These are phyloP conservation scores for Jordanella pulchra DNA, from an alignment of 2,797 vertebrate genomes.

Conservation along the genomic window DNA sequence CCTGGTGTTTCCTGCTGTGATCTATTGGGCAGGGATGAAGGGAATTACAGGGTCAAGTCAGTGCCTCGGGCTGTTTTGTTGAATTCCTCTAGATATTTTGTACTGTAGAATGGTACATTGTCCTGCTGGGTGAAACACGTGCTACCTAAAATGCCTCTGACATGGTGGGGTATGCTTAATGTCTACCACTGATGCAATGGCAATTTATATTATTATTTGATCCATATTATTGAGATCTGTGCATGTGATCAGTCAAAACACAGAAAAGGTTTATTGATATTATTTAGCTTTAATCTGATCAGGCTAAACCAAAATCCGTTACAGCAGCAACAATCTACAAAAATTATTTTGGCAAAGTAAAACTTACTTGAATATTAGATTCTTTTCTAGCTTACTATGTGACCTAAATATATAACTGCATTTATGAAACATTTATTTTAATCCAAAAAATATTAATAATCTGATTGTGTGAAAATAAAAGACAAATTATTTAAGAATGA, in stretches of 20 bases:
- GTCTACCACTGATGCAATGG: background rate
- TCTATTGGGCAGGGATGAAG: slow-evolving; percentile 6
- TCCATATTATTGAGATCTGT: background rate
- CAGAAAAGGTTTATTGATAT: background rate
- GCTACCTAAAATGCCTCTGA: background rate
- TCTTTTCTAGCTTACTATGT: background rate
- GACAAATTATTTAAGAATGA: background rate
- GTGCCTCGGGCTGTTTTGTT: slow-evolving; percentile 19
- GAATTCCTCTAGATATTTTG: slow-evolving; percentile 1
- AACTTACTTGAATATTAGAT: too few relatives aligned
- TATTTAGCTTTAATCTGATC: background rate
- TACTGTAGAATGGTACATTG: background rate
- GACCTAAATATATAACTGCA: background rate
- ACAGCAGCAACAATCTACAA: background rate
- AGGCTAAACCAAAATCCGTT: background rate
- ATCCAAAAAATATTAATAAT: background rate
- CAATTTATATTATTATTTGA: too few relatives aligned
- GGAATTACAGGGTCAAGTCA: slow-evolving; percentile 4
- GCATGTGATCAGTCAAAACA: background rate
- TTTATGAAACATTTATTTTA: background rate
- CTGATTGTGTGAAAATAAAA: background rate
- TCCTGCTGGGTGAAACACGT: background rate
- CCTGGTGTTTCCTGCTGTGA: slow-evolving; percentile 1
- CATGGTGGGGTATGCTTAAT: background rate
- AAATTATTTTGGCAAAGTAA: too few relatives aligned